These are phyloP conservation scores for Paguma larvata DNA, from an alignment of 2,797 vertebrate species.

Conservation along the genomic window DNA sequence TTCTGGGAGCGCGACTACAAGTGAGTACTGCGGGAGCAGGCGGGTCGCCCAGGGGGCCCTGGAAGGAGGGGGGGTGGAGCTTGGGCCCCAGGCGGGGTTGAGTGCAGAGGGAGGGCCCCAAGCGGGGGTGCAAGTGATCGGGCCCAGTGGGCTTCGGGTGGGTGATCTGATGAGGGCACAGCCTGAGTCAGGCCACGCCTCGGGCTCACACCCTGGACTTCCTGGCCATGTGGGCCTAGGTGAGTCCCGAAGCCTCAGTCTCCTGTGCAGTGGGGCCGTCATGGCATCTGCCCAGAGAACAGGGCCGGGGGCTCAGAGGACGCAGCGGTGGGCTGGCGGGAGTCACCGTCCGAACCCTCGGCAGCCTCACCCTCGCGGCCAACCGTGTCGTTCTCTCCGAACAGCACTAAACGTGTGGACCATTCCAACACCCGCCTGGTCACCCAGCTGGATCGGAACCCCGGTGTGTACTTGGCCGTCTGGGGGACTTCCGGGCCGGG, in stretches of 20 bases:
- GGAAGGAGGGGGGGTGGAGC: not conserved
- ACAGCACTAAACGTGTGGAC: slow-evolving; percentile 87
- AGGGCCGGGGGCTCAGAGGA: not conserved
- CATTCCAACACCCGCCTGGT: slow-evolving; percentile 88
- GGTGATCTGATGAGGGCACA: not conserved
- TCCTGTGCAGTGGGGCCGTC: not conserved
- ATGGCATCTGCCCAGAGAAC: not conserved
- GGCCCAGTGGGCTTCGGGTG: rapidly evolving
- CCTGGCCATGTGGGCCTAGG: not conserved
- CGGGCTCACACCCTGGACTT: not conserved
- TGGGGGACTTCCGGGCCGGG: rapidly evolving
- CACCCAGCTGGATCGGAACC: slow-evolving; percentile 87
- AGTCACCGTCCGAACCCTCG: rapidly evolving
- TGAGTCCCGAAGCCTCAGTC: not conserved
- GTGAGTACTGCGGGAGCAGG: slow-evolving; percentile 70
- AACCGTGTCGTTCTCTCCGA: not conserved
- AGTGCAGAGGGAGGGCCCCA: not conserved
- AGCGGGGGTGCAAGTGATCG: not conserved
- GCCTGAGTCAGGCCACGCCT: not conserved
- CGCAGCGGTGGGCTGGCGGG: rapidly evolving
- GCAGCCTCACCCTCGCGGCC: not conserved
- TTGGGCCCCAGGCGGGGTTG: not conserved
- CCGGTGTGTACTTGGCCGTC: slow-evolving; percentile 72
- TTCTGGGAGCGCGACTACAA: slow-evolving; percentile 89
- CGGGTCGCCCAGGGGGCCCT: not conserved